Conservation (phyloP, 1,140 invertebrate genomes). For the Achatina immaculata region DNA sequence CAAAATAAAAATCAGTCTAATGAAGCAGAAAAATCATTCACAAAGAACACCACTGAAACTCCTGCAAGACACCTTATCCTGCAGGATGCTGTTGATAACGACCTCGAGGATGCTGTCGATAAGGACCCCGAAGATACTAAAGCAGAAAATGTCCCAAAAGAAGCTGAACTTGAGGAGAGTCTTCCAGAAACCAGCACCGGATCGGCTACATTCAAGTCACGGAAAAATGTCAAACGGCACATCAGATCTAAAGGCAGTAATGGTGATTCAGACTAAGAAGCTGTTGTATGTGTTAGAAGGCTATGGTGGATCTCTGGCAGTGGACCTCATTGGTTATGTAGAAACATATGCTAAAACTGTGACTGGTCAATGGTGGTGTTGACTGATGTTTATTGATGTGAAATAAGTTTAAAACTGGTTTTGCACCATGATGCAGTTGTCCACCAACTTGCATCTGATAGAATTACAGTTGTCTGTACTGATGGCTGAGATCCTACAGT, state of each 20-base stretch:
- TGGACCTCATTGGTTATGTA: too few species aligned
- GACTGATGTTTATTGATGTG: too few species aligned
- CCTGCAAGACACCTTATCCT: not conserved
- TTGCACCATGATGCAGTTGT: too few species aligned
- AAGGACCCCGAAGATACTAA: not conserved
- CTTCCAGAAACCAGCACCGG: not conserved
- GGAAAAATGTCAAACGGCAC: conserved; percentile 22
- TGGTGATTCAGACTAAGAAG: not conserved
- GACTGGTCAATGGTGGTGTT: too few species aligned
- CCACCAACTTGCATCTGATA: too few species aligned
- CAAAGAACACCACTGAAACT: not conserved
- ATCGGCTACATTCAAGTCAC: not conserved
- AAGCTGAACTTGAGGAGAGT: not conserved
- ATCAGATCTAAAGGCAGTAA: conserved; percentile 1
- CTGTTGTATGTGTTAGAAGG: too few species aligned
- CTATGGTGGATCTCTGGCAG: too few species aligned
- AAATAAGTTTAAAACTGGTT: too few species aligned
- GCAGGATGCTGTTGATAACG: not conserved
- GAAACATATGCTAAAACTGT: too few species aligned
- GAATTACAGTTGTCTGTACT: too few species aligned
- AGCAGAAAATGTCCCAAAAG: not conserved
- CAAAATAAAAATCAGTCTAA: conserved; percentile 30
- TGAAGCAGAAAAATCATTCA: not conserved
- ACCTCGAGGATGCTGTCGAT: not conserved
- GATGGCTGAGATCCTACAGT: too few species aligned